Percentiles rank a stretch among this genome's conserved stretches.
phyloP scores from a whole-genome alignment of 2,113 vertebrate genomes.

The Neogobius melanostomus region DNA sequence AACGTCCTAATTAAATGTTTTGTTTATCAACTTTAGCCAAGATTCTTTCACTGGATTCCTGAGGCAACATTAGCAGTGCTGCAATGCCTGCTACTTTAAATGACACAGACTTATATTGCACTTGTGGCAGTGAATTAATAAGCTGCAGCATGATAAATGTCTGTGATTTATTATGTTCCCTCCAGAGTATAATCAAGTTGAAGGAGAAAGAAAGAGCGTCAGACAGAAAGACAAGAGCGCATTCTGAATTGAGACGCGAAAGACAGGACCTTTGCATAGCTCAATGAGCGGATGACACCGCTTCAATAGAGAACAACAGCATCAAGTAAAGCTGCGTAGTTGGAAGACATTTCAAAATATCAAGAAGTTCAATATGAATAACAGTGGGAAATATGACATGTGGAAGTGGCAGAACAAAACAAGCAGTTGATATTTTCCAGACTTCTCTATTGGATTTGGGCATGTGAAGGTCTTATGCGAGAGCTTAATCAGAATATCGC shows the following conservation, averaged over 20 bases:
- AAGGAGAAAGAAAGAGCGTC: conserved; percentile 36
- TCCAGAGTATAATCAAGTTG: conserved; percentile 72
- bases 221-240: conserved; percentile 27
- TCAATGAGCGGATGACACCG: conserved; percentile 40
- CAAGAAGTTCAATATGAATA: conserved; percentile 47
- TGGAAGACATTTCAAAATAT: conserved; percentile 44
- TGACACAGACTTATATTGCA: conserved; percentile 65
- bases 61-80: conserved; percentile 11
- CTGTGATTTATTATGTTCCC: conserved; percentile 72
- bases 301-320: conserved; percentile 45
- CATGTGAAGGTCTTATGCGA: conserved; percentile 43
- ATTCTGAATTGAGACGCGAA: conserved; percentile 44
- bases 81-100: conserved; percentile 62
- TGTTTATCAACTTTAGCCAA: conserved; percentile 23
- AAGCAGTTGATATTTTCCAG: conserved; percentile 37
- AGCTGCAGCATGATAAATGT: conserved; percentile 70
- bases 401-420: conserved; percentile 49
- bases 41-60: conserved; percentile 40
- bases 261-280: conserved; percentile 38
- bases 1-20: conserved; percentile 15
- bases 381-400: conserved; percentile 44
- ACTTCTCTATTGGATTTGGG: conserved; percentile 38
- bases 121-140: conserved; percentile 75
- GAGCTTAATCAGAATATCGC: conserved; percentile 61
- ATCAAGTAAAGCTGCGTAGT: conserved; percentile 35